phyloP scores from a whole-genome alignment of 1,140 invertebrate species.

The Pseudomyrmex pallidus region DNA sequence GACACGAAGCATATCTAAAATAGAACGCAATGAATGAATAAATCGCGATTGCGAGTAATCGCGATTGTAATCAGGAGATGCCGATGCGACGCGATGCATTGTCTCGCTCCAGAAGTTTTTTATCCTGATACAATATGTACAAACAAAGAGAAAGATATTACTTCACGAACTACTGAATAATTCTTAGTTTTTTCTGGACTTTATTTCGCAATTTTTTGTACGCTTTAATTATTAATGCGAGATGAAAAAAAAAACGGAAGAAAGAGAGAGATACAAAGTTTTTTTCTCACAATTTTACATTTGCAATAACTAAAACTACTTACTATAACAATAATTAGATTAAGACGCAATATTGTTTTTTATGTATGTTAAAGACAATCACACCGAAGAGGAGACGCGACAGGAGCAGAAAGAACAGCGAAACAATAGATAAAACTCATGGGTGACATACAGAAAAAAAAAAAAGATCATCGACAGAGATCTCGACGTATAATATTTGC shows the following conservation, averaged over 20 bases:
- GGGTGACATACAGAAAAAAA: not conserved
- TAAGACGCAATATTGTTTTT: no score
- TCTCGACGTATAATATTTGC: constrained; percentile 18
- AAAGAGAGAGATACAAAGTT: no score
- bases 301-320: not conserved
- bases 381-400: no score
- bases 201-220: not conserved
- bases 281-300: not conserved
- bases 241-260: not conserved
- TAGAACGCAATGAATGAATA: constrained; percentile 42
- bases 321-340: not conserved
- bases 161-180: constrained; percentile 11
- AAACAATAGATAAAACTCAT: no score
- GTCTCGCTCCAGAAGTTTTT: constrained; percentile 46
- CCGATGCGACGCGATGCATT: constrained; percentile 43
- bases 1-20: constrained; percentile 14
- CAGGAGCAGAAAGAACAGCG: no score
- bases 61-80: constrained; percentile 48
- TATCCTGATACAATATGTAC: constrained; percentile 35
- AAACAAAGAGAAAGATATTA: not conserved
- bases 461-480: not conserved
- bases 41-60: constrained; percentile 54
- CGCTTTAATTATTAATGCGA: constrained; percentile 20
- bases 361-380: no score
- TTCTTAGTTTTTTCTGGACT: constrained; percentile 17